Evolutionary conservation across 2,797 vertebrate species (phyloP), one percentile per base, ranked within the genome.

Genomic region (Hemitrygon akajei): DNA sequence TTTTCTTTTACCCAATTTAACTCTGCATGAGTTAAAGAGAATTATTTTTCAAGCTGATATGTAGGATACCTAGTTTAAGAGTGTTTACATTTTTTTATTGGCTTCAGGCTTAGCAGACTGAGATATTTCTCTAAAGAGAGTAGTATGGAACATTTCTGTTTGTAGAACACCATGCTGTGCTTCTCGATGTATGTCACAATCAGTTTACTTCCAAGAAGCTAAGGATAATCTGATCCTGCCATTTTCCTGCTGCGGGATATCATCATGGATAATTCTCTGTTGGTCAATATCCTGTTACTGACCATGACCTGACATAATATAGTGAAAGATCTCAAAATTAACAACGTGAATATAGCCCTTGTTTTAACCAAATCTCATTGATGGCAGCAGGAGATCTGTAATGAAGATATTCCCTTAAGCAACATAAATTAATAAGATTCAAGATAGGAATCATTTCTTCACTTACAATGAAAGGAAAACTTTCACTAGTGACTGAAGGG

Each of bases 201-300:
- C 89, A 27, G 69, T 56, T 93, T 93, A 75, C 37, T 18, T 93
- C 6, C 69, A 12, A 14, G 10, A 27, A 30, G 34, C 37, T 30
- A 76, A 73, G 30, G 34, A 40, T 12, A 76, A 30, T 7, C 71
- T 47, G 37, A 93, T 93, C 69, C 75, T 18, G 73, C 40, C 40
- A 76, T 40, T 76, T 93, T 30, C 37, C 71, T 76, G 22, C 91
- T 58, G 91, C 34, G 91, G 16, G 71, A 93, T 92, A 14, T 69
- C 66, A 40, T 56, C 91, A 75, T 30, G 91, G 91, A 92, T 75
- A 47, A 92, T 58, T 93, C 37, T 47, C 40, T 93, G 3, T 30
- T 93, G 71, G 71, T 93, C 91, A 93, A 56, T 37, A 76, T 75
- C 69, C 66, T 40, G 76, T 93, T 58, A 93, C n/a, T 76, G 71